A percentile compares a stretch with the other conserved stretches of the same genome.
phyloP scores from a whole-genome alignment of 2,113 vertebrate species.

The Setophaga kirtlandii region DNA sequence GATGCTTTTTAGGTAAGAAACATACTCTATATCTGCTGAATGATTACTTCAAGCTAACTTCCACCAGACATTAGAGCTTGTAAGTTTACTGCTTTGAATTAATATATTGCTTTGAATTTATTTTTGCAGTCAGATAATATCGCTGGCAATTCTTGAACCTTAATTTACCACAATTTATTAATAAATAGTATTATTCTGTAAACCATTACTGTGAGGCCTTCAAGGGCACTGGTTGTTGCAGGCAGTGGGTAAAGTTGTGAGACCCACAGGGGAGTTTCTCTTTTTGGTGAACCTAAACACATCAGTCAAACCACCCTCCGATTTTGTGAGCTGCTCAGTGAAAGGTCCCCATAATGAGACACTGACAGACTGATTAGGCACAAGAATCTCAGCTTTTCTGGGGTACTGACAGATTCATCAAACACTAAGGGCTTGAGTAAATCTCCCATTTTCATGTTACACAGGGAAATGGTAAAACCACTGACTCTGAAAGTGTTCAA shows the following conservation, averaged over 20 bases:
- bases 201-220: neutral
- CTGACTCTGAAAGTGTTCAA: neutral
- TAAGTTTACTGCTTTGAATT: neutral
- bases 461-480: neutral
- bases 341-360: neutral
- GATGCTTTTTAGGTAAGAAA: neutral
- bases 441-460: neutral
- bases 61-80: neutral
- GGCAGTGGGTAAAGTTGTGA: neutral
- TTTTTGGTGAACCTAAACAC: neutral
- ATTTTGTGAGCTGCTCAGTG: neutral
- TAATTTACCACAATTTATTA: neutral
- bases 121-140: neutral
- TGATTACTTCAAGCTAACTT: neutral
- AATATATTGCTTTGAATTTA: neutral
- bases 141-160: neutral
- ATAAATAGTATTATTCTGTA: neutral
- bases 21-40: neutral
- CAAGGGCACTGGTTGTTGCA: neutral
- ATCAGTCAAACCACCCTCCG: neutral
- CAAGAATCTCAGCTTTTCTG: neutral
- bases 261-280: accelerated
- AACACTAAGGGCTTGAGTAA: neutral
- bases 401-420: neutral
- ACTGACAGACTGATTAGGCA: neutral